A percentile compares a stretch with the other conserved stretches of the same genome.
phyloP scores from a whole-genome alignment of 1,140 invertebrate genomes.

The Drosophila persimilis region DNA sequence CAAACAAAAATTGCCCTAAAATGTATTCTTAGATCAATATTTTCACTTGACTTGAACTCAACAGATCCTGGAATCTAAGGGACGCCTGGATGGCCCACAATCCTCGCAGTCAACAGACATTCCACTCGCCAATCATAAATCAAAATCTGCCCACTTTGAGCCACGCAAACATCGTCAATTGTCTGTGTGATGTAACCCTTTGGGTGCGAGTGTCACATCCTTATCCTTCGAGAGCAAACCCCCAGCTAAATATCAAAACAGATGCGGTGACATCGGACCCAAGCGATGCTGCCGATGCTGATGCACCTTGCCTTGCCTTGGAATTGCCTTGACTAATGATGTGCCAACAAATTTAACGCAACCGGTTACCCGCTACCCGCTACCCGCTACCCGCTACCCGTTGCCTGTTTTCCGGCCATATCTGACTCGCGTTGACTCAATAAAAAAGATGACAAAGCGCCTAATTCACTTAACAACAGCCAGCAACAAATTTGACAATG shows the following conservation, averaged over 20 bases:
- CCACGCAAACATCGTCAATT: constrained; percentile 34
- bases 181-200: constrained; percentile 39
- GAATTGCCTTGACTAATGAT: constrained; percentile 74
- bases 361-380: constrained; percentile 53
- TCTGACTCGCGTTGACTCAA: constrained; percentile 50
- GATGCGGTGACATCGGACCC: constrained; percentile 54
- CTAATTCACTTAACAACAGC: constrained; percentile 76
- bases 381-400: constrained; percentile 19
- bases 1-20: too few species aligned
- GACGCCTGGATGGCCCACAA: background rate
- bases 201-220: constrained; percentile 1
- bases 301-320: constrained; percentile 48
- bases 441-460: constrained; percentile 71
- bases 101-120: constrained; percentile 1
- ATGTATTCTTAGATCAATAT: too few species aligned
- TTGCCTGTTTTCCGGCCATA: constrained; percentile 1
- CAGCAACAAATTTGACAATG: constrained; percentile 77
- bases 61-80: too few species aligned
- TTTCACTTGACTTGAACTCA: too few species aligned
- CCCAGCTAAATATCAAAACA: constrained; percentile 67
- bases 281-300: constrained; percentile 7
- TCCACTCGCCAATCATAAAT: constrained; percentile 47
- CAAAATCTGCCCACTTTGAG: constrained; percentile 43
- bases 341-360: constrained; percentile 81
- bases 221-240: background rate